These are phyloP conservation scores for Calidris pygmaea DNA, from an alignment of 2,113 vertebrate genomes.

Conservation along the genomic window DNA sequence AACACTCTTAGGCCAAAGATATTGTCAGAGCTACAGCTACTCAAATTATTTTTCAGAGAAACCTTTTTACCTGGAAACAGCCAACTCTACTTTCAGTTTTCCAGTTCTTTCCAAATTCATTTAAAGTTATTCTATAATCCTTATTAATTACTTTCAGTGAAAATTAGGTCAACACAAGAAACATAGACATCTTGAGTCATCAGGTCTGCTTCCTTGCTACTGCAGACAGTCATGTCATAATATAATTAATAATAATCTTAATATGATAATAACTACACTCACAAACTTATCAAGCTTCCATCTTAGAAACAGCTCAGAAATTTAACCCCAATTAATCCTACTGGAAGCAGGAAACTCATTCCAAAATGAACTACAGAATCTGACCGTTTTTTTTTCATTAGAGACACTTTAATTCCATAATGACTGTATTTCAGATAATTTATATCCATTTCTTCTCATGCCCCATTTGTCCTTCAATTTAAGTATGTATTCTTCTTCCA, in stretches of 20 bases:
- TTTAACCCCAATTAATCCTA: constrained; percentile 51
- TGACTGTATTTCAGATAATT: not conserved
- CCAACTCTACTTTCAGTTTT: not conserved
- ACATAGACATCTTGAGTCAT: constrained; percentile 21
- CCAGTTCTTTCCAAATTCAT: not conserved
- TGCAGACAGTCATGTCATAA: not conserved
- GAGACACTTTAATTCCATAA: not conserved
- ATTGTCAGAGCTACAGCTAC: not conserved
- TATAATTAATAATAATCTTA: constrained; percentile 42
- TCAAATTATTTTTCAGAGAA: not conserved
- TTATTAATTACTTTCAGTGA: not conserved
- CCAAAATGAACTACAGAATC: not conserved
- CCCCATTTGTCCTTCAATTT: not conserved
- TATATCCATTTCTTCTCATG: not conserved
- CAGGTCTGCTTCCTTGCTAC: constrained; percentile 16
- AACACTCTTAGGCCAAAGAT: not conserved
- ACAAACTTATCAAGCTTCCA: constrained; percentile 10
- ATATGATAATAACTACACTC: constrained; percentile 10
- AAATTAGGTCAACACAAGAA: not conserved
- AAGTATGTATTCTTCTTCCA: not conserved
- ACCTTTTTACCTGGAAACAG: not conserved
- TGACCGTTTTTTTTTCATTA: not conserved
- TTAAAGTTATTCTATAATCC: not conserved
- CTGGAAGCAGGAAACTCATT: not conserved
- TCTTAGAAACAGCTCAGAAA: not conserved